Conservation (phyloP, 1,140 invertebrate genomes). For the Maconellicoccus hirsutus region DNA sequence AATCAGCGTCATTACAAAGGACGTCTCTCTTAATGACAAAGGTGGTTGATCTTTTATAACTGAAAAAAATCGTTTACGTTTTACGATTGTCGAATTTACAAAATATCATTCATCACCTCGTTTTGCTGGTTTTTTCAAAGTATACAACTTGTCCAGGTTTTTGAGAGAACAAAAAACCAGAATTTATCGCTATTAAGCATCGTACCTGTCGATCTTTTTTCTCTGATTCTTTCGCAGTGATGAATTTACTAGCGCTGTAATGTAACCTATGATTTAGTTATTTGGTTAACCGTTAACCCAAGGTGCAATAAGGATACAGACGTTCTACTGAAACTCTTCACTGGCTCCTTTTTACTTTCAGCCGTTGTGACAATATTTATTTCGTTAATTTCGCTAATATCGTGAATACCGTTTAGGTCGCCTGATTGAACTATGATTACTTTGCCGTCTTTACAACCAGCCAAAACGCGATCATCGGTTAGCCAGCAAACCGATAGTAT, state of each 20-base stretch:
- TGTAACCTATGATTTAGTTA: too few species aligned
- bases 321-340: neutral
- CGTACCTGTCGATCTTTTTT: slow-evolving; percentile 35
- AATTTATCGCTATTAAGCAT: slow-evolving; percentile 40
- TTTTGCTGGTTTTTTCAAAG: slow-evolving; percentile 43
- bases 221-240: neutral
- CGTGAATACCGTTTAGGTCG: slow-evolving; percentile 53
- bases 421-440: slow-evolving; percentile 67
- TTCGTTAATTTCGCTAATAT: slow-evolving; percentile 39
- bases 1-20: slow-evolving; percentile 36
- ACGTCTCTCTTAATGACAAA: slow-evolving; percentile 41
- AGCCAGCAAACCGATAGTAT: slow-evolving; percentile 58
- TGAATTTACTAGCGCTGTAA: neutral
- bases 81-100: neutral
- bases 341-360: slow-evolving; percentile 14
- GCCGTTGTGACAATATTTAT: slow-evolving; percentile 20
- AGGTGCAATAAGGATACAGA: neutral
- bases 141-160: slow-evolving; percentile 47
- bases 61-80: slow-evolving; percentile 41
- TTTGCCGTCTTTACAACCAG: slow-evolving; percentile 58
- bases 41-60: slow-evolving; percentile 35
- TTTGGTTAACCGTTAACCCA: too few species aligned
- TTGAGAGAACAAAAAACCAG: slow-evolving; percentile 49
- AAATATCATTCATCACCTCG: slow-evolving; percentile 19
- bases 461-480: slow-evolving; percentile 58